phyloP scores from a whole-genome alignment of 2,797 vertebrate species.

The Squalus acanthias region DNA sequence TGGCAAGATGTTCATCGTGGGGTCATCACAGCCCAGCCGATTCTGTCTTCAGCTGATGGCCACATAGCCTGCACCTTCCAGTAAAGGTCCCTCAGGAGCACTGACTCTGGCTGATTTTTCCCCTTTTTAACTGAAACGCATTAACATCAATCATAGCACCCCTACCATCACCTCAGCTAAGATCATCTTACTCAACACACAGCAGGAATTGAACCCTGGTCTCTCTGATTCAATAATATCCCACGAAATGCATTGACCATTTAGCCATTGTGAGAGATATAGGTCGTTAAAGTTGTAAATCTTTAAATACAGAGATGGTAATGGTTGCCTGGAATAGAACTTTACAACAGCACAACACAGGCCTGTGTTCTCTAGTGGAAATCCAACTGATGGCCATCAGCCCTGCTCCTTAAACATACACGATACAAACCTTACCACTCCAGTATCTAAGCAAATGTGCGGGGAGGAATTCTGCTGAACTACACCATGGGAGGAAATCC shows the following conservation, averaged over 20 bases:
- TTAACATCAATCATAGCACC: not conserved
- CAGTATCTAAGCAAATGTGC: not conserved
- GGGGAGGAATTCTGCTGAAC: not conserved
- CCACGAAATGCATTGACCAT: not conserved
- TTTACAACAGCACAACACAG: not conserved
- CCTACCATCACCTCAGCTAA: not conserved
- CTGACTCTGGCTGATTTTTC: no score
- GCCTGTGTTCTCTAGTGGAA: not conserved
- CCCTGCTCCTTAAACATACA: not conserved
- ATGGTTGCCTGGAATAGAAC: not conserved
- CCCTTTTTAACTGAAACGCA: not conserved
- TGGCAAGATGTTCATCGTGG: not conserved
- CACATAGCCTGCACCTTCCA: not conserved
- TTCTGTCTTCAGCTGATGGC: not conserved
- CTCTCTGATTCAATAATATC: not conserved
- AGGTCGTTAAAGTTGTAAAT: not conserved
- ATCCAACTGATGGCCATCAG: not conserved
- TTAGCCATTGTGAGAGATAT: not conserved
- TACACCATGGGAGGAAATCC: not conserved
- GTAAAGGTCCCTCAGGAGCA: not conserved
- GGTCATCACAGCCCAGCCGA: not conserved
- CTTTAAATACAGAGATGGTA: no score
- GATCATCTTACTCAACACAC: not conserved
- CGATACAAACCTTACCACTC: not conserved
- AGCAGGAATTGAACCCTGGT: not conserved